Evolutionary conservation across 1,140 invertebrate species (phyloP), one percentile per base, ranked within the genome.

Genomic region (Drosophila rhopaloa): DNA sequence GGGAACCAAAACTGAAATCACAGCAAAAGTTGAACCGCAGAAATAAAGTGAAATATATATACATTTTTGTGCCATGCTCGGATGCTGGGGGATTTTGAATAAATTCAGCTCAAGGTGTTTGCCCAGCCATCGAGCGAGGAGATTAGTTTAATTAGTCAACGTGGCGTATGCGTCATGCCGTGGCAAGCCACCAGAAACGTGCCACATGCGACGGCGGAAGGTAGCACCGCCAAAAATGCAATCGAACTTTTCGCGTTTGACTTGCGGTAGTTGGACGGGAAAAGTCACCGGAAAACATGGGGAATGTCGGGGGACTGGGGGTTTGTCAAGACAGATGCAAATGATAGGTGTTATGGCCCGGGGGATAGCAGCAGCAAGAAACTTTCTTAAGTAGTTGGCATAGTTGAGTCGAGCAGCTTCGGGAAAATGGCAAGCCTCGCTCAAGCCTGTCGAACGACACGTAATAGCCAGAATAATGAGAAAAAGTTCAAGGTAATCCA

Each of bases 91-190:
- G 51, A 58, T 58, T 71, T 57, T 44, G 37, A 70, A 71, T 71
- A 68, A 75, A 62, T 79, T 81, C 56, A 59, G 55, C 71, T 66
- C 61, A 74, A 61, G 70, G 61, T 76, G 59, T 61, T 63, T 76
- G 74, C 72, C 55, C 35, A 67, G 54, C 74, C 61, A 76, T 76
- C 62, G 72, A 75, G 58, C 46, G 37, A 27, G 60, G 66, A 67
- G 55, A 68, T 86, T 76, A 86, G 75, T 86, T 86, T 86, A 86
- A 86, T 86, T 86, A 86, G 65, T 54, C 78, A 67, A 76, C 65
- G 61, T 53, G 55, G 66, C 73, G 81, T 84, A 80, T 83, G 80
- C 80, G 59, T 81, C 59, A 84, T 80, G 43, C 53, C 41, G 40
- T 56, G 43, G 56, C 78, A 78, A 57, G 24, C 24, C 55, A 48